These are phyloP conservation scores for Ophioderma brevispina DNA, from an alignment of 35 echinoderm and acorn worm genomes.

Conservation along the genomic window DNA sequence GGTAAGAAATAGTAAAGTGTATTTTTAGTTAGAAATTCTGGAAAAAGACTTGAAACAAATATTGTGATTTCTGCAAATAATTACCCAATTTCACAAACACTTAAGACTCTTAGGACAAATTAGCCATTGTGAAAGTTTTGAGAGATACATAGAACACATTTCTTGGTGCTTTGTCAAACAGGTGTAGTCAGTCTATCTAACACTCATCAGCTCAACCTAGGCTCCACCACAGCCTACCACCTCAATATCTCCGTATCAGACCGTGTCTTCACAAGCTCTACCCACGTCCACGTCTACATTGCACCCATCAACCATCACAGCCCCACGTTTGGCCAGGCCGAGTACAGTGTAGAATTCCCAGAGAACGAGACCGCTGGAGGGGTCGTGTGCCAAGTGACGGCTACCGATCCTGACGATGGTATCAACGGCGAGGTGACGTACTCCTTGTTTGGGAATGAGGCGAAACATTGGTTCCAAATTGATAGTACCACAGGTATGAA, in stretches of 20 bases:
- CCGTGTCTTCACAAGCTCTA: conserved; percentile 91
- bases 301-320: conserved; percentile 73
- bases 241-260: conserved; percentile 90
- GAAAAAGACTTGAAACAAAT: too few species aligned
- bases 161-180: conserved; percentile 47
- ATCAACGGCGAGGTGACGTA: conserved; percentile 71
- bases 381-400: conserved; percentile 64
- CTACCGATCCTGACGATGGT: conserved; percentile 76
- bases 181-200: conserved; percentile 82
- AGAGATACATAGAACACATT: too few species aligned
- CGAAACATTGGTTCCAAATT: conserved; percentile 73
- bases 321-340: conserved; percentile 69
- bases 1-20: too few species aligned
- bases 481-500: conserved; percentile 68
- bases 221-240: conserved; percentile 15
- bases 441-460: conserved; percentile 75
- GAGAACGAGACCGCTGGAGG: conserved; percentile 83
- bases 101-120: too few species aligned
- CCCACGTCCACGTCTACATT: conserved; percentile 58
- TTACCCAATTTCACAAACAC: too few species aligned
- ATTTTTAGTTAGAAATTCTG: too few species aligned
- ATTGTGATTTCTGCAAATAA: too few species aligned
- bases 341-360: conserved; percentile 72
- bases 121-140: too few species aligned
- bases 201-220: conserved; percentile 66